These are phyloP conservation scores for Drosophila bunnanda DNA, from an alignment of 2,888 invertebrate species.

Conservation along the genomic window DNA sequence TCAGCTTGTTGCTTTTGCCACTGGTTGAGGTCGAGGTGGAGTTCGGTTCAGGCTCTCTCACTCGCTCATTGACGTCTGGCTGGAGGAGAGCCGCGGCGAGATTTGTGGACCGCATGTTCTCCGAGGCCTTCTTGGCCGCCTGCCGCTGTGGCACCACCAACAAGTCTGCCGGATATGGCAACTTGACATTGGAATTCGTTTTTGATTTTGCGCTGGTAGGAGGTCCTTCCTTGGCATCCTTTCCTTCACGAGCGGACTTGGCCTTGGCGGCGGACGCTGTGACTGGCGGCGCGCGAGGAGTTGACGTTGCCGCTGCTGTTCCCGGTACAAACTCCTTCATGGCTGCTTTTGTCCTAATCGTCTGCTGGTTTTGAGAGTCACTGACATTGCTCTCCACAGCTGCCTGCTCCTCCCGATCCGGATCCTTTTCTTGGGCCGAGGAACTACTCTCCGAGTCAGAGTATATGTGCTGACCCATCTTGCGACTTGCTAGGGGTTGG, in stretches of 20 bases:
- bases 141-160: conserved; percentile 94
- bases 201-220: conserved; percentile 27
- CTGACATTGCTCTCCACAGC: conserved; percentile 88
- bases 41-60: conserved; percentile 57
- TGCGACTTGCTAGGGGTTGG: conserved; percentile 66
- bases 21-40: conserved; percentile 7
- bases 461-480: conserved; percentile 91
- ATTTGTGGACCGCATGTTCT: conserved; percentile 91
- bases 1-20: conserved; percentile 43
- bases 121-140: conserved; percentile 95
- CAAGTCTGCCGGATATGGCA: conserved; percentile 88
- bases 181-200: conserved; percentile 24
- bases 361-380: conserved; percentile 88
- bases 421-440: conserved; percentile 42
- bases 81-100: conserved; percentile 64
- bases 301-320: conserved; percentile 47
- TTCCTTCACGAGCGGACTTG: conserved; percentile 28
- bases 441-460: conserved; percentile 88
- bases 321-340: conserved; percentile 91
- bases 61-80: conserved; percentile 58
- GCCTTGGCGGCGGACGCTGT: conserved; percentile 58
- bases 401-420: conserved; percentile 69
- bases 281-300: conserved; percentile 52
- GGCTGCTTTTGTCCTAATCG: conserved; percentile 92
- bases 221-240: conserved; percentile 31